Percentiles rank a stretch among this genome's conserved stretches.
phyloP scores from a whole-genome alignment of 2,797 vertebrate genomes.

The Molossus alvarezi region DNA sequence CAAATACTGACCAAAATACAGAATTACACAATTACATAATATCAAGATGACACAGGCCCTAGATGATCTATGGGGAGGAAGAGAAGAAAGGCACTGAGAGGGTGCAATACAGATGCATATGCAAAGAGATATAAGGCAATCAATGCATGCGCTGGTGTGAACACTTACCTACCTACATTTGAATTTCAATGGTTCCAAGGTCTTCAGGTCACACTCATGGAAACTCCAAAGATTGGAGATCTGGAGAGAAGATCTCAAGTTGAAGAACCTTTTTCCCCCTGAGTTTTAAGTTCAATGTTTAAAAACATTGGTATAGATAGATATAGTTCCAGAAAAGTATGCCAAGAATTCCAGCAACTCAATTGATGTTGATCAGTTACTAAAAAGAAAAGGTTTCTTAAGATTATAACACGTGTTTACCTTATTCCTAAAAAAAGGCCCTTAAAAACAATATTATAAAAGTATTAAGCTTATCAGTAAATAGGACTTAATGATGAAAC shows the following conservation, averaged over 20 bases:
- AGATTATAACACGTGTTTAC: constrained; percentile 72
- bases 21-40: constrained; percentile 69
- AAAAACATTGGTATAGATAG: constrained; percentile 86
- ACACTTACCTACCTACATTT: constrained; percentile 91
- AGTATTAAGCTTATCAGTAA: constrained; percentile 59
- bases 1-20: constrained; percentile 75
- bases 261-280: constrained; percentile 89
- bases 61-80: constrained; percentile 79
- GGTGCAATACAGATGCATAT: constrained; percentile 89
- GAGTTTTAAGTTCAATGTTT: constrained; percentile 86
- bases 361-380: constrained; percentile 67
- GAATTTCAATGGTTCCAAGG: constrained; percentile 90
- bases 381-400: constrained; percentile 79
- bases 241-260: constrained; percentile 91
- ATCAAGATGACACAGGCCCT: constrained; percentile 77
- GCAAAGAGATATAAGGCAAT: constrained; percentile 89
- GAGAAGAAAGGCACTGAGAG: constrained; percentile 87
- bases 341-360: constrained; percentile 78
- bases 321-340: constrained; percentile 83
- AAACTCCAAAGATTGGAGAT: constrained; percentile 91
- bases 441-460: constrained; percentile 73
- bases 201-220: constrained; percentile 90
- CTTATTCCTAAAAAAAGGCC: constrained; percentile 76
- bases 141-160: constrained; percentile 91
- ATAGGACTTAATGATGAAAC: constrained; percentile 63